A percentile compares a stretch with the other conserved stretches of the same genome.
phyloP scores from a whole-genome alignment of 2,888 invertebrate genomes.

The Monochamus alternatus region DNA sequence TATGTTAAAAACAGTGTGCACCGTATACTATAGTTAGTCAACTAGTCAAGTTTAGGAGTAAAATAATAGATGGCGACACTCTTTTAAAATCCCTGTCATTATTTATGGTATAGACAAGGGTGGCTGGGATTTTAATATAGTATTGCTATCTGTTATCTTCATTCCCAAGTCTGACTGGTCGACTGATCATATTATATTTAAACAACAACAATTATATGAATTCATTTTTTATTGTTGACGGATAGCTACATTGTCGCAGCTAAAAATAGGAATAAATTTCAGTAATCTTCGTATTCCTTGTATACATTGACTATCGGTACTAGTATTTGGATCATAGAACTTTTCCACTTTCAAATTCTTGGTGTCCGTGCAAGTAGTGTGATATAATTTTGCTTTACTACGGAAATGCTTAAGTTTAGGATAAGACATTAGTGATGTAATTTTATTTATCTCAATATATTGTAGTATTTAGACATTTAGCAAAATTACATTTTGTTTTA shows the following conservation, averaged over 20 bases:
- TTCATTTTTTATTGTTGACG: background rate
- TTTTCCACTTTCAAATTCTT: background rate
- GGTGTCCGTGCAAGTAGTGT: background rate
- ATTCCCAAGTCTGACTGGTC: too few species aligned
- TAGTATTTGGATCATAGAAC: background rate
- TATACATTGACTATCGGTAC: background rate
- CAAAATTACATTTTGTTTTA: background rate
- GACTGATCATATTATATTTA: too few species aligned
- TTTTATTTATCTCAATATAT: background rate
- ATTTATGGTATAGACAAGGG: too few species aligned
- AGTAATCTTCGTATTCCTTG: background rate
- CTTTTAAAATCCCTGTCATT: too few species aligned
- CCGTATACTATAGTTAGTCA: too few species aligned
- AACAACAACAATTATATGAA: background rate
- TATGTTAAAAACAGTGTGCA: background rate
- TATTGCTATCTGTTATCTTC: too few species aligned
- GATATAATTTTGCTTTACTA: constrained; percentile 5
- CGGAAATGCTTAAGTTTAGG: background rate
- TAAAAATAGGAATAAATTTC: background rate
- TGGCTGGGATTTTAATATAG: too few species aligned
- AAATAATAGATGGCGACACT: too few species aligned
- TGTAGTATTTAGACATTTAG: background rate
- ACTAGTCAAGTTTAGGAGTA: too few species aligned
- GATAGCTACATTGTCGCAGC: background rate
- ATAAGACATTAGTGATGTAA: background rate